These are phyloP conservation scores for Stegodyphus dumicola DNA, from an alignment of 1,140 invertebrate species.

Conservation along the genomic window DNA sequence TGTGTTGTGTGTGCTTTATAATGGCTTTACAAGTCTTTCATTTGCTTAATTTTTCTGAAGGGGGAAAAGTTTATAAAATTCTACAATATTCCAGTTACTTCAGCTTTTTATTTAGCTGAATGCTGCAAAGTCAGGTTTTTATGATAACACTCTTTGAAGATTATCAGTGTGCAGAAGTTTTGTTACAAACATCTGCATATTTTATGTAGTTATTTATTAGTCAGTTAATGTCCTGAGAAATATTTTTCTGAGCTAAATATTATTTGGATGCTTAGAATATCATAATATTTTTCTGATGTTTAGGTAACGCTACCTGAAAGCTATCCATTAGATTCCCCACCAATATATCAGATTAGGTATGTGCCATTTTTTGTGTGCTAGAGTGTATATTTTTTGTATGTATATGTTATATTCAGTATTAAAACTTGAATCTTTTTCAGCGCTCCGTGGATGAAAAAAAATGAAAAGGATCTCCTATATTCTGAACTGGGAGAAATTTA, in stretches of 20 bases:
- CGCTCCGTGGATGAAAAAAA: conserved; percentile 76
- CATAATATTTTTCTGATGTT: conserved; percentile 65
- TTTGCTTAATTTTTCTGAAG: too few relatives aligned
- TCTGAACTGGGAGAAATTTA: conserved; percentile 75
- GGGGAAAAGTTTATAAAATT: too few relatives aligned
- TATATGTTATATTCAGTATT: not conserved
- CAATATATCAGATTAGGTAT: conserved; percentile 69
- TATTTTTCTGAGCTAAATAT: too few relatives aligned
- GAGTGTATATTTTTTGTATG: not conserved
- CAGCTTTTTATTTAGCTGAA: not conserved
- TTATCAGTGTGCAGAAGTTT: not conserved
- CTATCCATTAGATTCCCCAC: conserved; percentile 77
- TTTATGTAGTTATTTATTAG: too few relatives aligned
- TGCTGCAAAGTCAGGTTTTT: not conserved
- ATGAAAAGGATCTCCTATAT: conserved; percentile 73
- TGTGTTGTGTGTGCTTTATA: too few relatives aligned
- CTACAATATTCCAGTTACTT: too few relatives aligned
- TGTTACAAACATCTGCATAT: too few relatives aligned
- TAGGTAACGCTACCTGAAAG: conserved; percentile 74
- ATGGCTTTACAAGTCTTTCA: too few relatives aligned
- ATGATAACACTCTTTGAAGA: conserved; percentile 21
- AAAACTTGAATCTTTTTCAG: conserved; percentile 70
- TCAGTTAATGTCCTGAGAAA: too few relatives aligned
- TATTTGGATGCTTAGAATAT: too few relatives aligned
- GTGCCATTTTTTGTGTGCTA: not conserved